These are phyloP conservation scores for Lonchura striata DNA, from an alignment of 2,113 vertebrate genomes.

Conservation along the genomic window DNA sequence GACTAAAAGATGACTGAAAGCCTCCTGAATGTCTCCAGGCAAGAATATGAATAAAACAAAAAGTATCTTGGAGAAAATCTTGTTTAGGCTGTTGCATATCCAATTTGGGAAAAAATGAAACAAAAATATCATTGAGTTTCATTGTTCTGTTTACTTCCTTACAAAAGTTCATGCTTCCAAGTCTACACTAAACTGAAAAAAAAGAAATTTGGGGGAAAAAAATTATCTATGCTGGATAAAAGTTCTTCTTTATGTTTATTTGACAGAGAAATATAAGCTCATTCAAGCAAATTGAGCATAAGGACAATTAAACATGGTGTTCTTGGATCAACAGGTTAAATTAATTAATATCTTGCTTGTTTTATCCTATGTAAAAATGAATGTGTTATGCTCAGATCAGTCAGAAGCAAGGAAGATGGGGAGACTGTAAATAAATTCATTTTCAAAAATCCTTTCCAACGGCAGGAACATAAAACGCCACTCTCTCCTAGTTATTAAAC, in stretches of 20 bases:
- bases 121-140: not conserved
- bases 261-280: not conserved
- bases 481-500: slow-evolving; percentile 69
- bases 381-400: not conserved
- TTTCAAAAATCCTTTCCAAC: slow-evolving; percentile 36
- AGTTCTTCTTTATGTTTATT: not conserved
- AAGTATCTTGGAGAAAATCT: not conserved
- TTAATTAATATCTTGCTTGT: slow-evolving; percentile 60
- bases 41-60: not conserved
- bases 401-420: slow-evolving; percentile 24
- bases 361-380: slow-evolving; percentile 38
- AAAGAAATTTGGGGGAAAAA: rapidly evolving
- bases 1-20: not conserved
- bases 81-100: not conserved
- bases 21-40: not conserved
- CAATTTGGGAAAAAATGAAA: not conserved
- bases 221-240: not conserved
- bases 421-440: slow-evolving; percentile 61
- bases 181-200: not conserved
- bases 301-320: not conserved
- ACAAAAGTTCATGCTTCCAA: not conserved
- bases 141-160: not conserved
- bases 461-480: slow-evolving; percentile 54
- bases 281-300: not conserved
- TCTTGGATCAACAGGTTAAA: slow-evolving; percentile 66